A percentile compares a stretch with the other conserved stretches of the same genome.
These are phyloP conservation scores for Hesperia comma DNA, from an alignment of 2,888 invertebrate genomes.

Conservation along the genomic window DNA sequence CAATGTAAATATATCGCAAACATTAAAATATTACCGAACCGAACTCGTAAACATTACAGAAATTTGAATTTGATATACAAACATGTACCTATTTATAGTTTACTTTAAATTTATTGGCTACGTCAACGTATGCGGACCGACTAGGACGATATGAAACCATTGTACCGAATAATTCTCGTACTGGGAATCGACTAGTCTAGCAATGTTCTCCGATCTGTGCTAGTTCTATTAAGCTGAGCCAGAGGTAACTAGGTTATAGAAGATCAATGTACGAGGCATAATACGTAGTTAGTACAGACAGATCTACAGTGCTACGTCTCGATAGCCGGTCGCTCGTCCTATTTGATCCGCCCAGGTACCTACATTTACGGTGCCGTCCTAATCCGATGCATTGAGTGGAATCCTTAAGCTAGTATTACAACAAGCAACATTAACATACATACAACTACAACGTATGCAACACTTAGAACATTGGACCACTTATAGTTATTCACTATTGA, in stretches of 20 bases:
- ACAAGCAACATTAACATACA: neutral
- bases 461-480: neutral
- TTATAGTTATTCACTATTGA: neutral
- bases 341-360: conserved; percentile 33
- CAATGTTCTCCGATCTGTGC: neutral
- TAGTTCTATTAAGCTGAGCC: conserved; percentile 2
- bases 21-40: too few relatives aligned
- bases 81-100: too few relatives aligned
- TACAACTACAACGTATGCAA: neutral
- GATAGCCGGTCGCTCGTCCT: conserved; percentile 27
- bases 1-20: neutral
- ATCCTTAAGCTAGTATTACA: conserved; percentile 15
- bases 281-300: conserved; percentile 5
- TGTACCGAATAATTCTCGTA: neutral
- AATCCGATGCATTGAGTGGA: conserved; percentile 34
- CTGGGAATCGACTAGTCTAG: neutral
- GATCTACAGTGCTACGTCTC: conserved; percentile 7
- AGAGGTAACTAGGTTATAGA: conserved; percentile 9
- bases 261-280: conserved; percentile 4
- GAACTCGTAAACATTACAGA: too few relatives aligned
- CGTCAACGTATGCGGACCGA: too few relatives aligned
- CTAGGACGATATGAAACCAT: neutral
- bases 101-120: too few relatives aligned
- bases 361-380: conserved; percentile 23
- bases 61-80: too few relatives aligned